These are phyloP conservation scores for Silurus aristotelis DNA, from an alignment of 2,797 vertebrate species.

Conservation along the genomic window DNA sequence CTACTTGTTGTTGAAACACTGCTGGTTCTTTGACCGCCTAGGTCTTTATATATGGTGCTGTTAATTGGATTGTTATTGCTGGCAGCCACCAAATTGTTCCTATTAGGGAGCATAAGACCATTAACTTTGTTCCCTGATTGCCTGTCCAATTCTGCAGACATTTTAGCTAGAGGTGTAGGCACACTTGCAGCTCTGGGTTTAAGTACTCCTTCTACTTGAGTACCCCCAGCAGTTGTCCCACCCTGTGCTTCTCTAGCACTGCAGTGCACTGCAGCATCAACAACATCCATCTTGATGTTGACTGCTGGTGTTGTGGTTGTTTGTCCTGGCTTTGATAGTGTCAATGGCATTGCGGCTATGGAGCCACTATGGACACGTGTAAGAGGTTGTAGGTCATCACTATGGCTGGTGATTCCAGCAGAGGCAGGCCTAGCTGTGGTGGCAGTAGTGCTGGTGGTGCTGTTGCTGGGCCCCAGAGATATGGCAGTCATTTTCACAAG, in stretches of 20 bases:
- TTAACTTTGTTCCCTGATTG: constrained; percentile 72
- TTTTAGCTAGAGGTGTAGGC: constrained; percentile 76
- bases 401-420: constrained; percentile 67
- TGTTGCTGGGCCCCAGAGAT: constrained; percentile 83
- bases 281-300: constrained; percentile 87
- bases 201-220: constrained; percentile 67
- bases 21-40: constrained; percentile 76
- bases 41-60: constrained; percentile 73
- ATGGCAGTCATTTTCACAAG: constrained; percentile 95
- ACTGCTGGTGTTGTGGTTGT: constrained; percentile 64
- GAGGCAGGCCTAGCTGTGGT: constrained; percentile 79
- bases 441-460: constrained; percentile 67
- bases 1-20: constrained; percentile 71
- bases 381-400: constrained; percentile 74
- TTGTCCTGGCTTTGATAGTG: constrained; percentile 70
- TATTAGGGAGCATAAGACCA: constrained; percentile 65
- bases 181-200: constrained; percentile 81
- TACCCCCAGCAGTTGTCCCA: constrained; percentile 63
- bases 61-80: constrained; percentile 72
- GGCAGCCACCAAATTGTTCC: constrained; percentile 68
- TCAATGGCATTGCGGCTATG: constrained; percentile 80
- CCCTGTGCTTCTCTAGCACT: constrained; percentile 76
- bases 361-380: constrained; percentile 82
- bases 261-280: constrained; percentile 80
- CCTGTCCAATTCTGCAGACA: constrained; percentile 72